Evolutionary conservation across 2,888 invertebrate genomes (phyloP).

Genomic region (Epirrhoe alternata): DNA sequence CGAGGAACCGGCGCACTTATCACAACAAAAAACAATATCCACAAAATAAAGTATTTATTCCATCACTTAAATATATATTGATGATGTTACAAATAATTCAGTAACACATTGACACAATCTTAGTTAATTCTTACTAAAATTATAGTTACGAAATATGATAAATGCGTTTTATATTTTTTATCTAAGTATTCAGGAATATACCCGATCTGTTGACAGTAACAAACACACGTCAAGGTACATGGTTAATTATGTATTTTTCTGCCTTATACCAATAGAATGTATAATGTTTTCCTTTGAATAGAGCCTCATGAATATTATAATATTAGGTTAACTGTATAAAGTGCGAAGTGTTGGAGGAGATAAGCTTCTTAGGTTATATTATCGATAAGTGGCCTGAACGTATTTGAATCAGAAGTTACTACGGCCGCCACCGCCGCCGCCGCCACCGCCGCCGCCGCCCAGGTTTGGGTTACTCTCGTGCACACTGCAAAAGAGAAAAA

Average conservation of each 20-base stretch:
- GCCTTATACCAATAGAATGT: slow-evolving; percentile 11
- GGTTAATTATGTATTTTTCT: slow-evolving; percentile 11
- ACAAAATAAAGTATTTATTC: slow-evolving; percentile 77
- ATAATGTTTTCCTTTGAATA: slow-evolving; percentile 12
- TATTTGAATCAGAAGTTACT: slow-evolving; percentile 78
- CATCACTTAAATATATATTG: slow-evolving; percentile 75
- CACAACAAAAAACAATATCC: slow-evolving; percentile 45
- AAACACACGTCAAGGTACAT: background rate
- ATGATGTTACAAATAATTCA: slow-evolving; percentile 77
- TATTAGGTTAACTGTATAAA: slow-evolving; percentile 56
- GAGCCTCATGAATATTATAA: slow-evolving; percentile 31
- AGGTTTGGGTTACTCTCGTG: slow-evolving; percentile 87
- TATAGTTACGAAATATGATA: slow-evolving; percentile 65
- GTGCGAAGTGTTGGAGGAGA: slow-evolving; percentile 41
- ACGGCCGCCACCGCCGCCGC: slow-evolving; percentile 56
- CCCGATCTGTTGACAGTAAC: background rate
- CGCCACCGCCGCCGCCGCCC: slow-evolving; percentile 54
- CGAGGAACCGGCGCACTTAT: no score
- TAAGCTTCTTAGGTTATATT: slow-evolving; percentile 12
- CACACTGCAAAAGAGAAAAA: slow-evolving; percentile 80
- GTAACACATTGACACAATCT: slow-evolving; percentile 72
- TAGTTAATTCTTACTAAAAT: slow-evolving; percentile 49
- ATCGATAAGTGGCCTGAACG: slow-evolving; percentile 4
- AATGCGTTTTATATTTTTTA: slow-evolving; percentile 63
- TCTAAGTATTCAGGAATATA: slow-evolving; percentile 17